Evolutionary conservation across 2,888 invertebrate genomes (phyloP).

Genomic region (Pachydiplax longipennis): DNA sequence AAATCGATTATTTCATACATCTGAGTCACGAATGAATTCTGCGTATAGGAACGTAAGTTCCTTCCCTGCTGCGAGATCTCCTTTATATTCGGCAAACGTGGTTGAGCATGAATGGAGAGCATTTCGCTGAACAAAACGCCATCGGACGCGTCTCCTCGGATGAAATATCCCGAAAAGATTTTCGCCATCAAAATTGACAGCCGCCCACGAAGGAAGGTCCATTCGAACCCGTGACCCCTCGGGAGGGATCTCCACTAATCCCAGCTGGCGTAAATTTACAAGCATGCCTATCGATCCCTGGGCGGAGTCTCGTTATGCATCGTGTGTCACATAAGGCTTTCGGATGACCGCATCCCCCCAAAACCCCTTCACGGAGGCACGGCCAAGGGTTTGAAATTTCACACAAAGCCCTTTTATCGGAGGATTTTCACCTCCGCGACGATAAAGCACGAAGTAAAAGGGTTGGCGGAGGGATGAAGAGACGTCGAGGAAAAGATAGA

Average conservation of each 20-base stretch:
- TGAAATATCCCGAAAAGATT: too few species aligned
- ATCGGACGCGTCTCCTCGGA: too few species aligned
- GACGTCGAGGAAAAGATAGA: not conserved
- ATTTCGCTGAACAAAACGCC: too few species aligned
- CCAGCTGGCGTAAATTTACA: slow-evolving; percentile 5
- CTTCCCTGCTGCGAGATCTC: too few species aligned
- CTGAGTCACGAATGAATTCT: too few species aligned
- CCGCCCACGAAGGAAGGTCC: not conserved
- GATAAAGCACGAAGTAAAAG: slow-evolving; percentile 17
- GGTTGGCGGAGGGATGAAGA: not conserved
- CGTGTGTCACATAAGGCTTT: slow-evolving; percentile 7
- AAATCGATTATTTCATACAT: too few species aligned
- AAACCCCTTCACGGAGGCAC: not conserved
- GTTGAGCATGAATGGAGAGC: too few species aligned
- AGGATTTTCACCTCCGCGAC: not conserved
- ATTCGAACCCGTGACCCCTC: not conserved
- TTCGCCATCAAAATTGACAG: too few species aligned
- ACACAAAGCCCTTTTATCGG: slow-evolving; percentile 1
- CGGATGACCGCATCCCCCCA: not conserved
- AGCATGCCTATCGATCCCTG: not conserved
- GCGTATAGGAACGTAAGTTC: too few species aligned
- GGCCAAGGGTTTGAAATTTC: slow-evolving; percentile 7
- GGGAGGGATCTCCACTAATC: not conserved
- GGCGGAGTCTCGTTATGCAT: slow-evolving; percentile 5
- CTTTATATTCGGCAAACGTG: too few species aligned